Evolutionary conservation across 2,113 vertebrate genomes (phyloP).

Genomic region (Trinectes maculatus): DNA sequence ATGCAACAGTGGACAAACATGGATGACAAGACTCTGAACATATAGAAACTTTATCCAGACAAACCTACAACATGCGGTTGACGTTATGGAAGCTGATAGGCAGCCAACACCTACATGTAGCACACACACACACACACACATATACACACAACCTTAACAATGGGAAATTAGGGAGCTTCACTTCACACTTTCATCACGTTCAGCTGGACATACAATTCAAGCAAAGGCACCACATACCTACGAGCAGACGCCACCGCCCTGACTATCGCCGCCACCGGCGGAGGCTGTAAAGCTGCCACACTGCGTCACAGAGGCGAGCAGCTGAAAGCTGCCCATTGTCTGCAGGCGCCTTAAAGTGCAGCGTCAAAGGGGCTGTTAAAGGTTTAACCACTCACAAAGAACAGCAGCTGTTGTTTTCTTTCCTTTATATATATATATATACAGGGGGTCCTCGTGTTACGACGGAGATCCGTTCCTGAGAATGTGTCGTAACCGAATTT

Average conservation of each 20-base stretch:
- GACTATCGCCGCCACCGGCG: not conserved
- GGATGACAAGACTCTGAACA: not conserved
- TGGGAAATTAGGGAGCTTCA: no score
- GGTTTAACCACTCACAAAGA: not conserved
- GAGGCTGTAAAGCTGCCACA: conserved; percentile 27
- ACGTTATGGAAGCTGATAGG: no score
- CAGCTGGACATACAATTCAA: not conserved
- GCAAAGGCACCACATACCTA: not conserved
- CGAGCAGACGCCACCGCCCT: conserved; percentile 6
- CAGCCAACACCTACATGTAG: no score
- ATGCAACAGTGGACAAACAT: not conserved
- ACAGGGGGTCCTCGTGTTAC: no score
- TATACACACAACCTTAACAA: no score
- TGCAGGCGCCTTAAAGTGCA: not conserved
- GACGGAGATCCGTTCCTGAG: no score
- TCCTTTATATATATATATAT: conserved; percentile 4
- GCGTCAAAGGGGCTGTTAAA: conserved; percentile 16
- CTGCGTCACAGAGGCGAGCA: conserved; percentile 15
- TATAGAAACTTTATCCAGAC: no score
- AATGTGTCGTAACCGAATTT: no score
- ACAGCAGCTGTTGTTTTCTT: conserved; percentile 6
- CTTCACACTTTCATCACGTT: not conserved
- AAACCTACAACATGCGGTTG: no score
- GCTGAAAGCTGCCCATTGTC: conserved; percentile 37
- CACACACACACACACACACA: no score